A percentile compares a stretch with the other conserved stretches of the same genome.
phyloP scores from a whole-genome alignment of 2,888 invertebrate genomes.

The Scaptodrosophila latifasciaeformis region DNA sequence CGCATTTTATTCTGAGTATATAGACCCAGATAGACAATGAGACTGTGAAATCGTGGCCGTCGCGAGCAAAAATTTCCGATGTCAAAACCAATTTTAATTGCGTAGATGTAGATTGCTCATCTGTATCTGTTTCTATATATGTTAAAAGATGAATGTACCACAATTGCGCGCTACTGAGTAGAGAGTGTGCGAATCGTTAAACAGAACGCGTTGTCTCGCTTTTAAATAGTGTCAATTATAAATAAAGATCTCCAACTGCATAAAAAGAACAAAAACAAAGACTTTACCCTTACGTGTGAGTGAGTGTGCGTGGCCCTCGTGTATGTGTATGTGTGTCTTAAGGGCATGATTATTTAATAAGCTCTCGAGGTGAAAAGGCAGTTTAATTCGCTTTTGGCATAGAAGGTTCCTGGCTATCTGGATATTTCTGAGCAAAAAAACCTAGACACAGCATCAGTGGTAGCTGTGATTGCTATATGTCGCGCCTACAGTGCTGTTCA shows the following conservation, averaged over 20 bases:
- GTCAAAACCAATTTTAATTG: slow-evolving; percentile 42
- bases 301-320: not conserved
- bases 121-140: slow-evolving; percentile 16
- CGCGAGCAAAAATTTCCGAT: slow-evolving; percentile 42
- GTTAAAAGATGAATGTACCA: slow-evolving; percentile 40
- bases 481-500: slow-evolving; percentile 19
- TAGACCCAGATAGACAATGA: slow-evolving; percentile 35
- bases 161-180: slow-evolving; percentile 43
- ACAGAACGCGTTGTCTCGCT: slow-evolving; percentile 18
- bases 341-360: slow-evolving; percentile 29
- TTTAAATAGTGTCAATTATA: slow-evolving; percentile 41
- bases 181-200: not conserved
- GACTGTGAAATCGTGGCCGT: slow-evolving; percentile 24
- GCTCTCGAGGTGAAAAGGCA: not conserved
- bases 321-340: slow-evolving; percentile 7
- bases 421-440: slow-evolving; percentile 12
- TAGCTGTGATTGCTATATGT: slow-evolving; percentile 3
- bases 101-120: slow-evolving; percentile 36
- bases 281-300: not conserved
- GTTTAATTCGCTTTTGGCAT: no score
- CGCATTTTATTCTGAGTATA: slow-evolving; percentile 32
- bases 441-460: not conserved
- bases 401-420: slow-evolving; percentile 11
- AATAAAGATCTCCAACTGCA: slow-evolving; percentile 12
- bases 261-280: slow-evolving; percentile 9